These are phyloP conservation scores for Dysmachus trigonus DNA, from an alignment of 2,888 invertebrate species.

Conservation along the genomic window DNA sequence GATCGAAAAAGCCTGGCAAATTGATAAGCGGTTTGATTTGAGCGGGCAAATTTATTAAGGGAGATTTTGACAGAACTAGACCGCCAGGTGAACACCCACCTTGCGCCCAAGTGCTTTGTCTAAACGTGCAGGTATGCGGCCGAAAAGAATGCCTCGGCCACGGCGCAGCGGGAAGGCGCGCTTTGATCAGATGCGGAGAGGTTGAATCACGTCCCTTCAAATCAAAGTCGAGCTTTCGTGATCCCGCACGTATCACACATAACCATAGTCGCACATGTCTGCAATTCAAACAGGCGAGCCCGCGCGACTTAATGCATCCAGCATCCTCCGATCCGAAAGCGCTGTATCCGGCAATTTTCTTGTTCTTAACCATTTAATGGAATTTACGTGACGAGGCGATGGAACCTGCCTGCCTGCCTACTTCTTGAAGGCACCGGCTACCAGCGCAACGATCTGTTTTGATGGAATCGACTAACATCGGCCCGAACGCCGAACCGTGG, in stretches of 20 bases:
- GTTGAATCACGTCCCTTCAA: neutral
- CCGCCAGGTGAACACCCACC: conserved; percentile 29
- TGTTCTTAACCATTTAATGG: conserved; percentile 55
- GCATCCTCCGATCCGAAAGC: conserved; percentile 28
- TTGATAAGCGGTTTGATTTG: conserved; percentile 25
- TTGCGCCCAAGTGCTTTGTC: neutral
- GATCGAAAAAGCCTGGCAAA: conserved; percentile 5
- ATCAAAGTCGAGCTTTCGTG: conserved; percentile 10
- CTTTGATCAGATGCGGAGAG: neutral
- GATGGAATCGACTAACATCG: conserved; percentile 21
- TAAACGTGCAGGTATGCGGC: neutral
- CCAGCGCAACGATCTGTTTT: neutral
- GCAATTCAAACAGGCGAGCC: conserved; percentile 19
- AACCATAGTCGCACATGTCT: conserved; percentile 27
- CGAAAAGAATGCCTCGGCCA: neutral
- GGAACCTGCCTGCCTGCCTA: conserved; percentile 24
- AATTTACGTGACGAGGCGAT: conserved; percentile 56
- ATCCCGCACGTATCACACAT: conserved; percentile 39
- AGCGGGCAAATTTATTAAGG: conserved; percentile 4
- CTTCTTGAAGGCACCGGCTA: neutral
- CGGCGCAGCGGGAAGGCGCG: neutral
- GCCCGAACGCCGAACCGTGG: neutral
- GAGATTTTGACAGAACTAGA: conserved; percentile 13
- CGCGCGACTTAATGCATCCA: conserved; percentile 31
- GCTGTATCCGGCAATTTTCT: conserved; percentile 42